Conservation (phyloP, 2,888 invertebrate species). For the Chirona hameri region DNA sequence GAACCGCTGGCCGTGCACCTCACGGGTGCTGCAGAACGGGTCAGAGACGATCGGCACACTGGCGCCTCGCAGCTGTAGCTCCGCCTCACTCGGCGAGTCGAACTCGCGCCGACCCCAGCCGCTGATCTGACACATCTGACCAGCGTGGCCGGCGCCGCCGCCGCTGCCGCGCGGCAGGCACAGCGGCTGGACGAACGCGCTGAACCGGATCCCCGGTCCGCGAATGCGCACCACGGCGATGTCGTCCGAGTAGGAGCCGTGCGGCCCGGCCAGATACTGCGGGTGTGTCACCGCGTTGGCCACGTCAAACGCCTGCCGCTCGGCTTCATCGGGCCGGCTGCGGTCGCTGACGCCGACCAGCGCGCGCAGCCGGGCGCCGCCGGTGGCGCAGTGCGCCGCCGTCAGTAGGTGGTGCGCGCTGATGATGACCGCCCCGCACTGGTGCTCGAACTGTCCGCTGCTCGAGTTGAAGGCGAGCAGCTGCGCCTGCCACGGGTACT, state of each 20-base stretch:
- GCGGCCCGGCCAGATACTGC: background rate
- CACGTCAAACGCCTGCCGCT: slow-evolving; percentile 2
- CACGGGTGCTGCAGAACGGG: background rate
- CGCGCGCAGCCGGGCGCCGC: background rate
- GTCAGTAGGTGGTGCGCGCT: background rate
- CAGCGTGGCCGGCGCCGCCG: background rate
- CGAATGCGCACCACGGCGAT: background rate
- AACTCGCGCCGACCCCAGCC: slow-evolving; percentile 9
- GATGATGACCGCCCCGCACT: background rate
- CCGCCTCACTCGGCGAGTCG: background rate
- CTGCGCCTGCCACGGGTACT: slow-evolving; percentile 22
- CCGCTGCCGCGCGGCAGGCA: slow-evolving; percentile 4
- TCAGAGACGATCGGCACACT: background rate
- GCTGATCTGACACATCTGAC: background rate
- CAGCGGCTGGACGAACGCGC: slow-evolving; percentile 7
- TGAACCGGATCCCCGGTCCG: background rate
- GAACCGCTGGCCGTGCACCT: background rate
- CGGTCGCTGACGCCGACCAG: slow-evolving; percentile 12
- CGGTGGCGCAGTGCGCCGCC: background rate
- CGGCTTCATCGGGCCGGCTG: background rate
- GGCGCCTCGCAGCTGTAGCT: slow-evolving; percentile 9
- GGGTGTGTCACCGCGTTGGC: background rate
- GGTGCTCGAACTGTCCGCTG: slow-evolving; percentile 9
- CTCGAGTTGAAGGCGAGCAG: background rate
- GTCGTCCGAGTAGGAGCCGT: background rate